phyloP scores from a whole-genome alignment of 2,113 vertebrate genomes.

The Gopherus flavomarginatus region DNA sequence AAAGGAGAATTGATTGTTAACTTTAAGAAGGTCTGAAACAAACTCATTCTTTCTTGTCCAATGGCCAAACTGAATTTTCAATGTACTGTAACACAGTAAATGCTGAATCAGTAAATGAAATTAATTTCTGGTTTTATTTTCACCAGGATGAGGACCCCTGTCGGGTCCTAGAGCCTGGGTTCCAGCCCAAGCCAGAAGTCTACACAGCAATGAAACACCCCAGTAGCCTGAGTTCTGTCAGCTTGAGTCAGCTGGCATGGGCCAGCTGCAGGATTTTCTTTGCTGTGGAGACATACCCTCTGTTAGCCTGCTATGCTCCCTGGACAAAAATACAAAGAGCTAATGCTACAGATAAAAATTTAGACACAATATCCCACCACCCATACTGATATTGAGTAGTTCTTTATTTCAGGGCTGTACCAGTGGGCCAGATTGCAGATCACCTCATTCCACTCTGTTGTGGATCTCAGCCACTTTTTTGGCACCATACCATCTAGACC shows the following conservation, averaged over 20 bases:
- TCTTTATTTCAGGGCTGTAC: background rate
- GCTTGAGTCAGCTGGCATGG: background rate
- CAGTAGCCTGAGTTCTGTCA: background rate
- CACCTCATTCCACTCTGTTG: background rate
- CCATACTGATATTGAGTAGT: background rate
- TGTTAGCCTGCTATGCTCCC: background rate
- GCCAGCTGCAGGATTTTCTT: background rate
- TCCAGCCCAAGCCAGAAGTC: background rate
- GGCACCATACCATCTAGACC: background rate
- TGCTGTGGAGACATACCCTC: background rate
- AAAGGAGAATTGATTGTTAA: constrained; percentile 35
- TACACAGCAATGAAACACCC: background rate
- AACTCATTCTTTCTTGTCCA: constrained; percentile 49
- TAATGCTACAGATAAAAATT: background rate
- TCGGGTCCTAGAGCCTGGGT: background rate
- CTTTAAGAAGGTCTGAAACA: constrained; percentile 37
- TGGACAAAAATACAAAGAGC: background rate
- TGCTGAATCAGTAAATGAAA: background rate
- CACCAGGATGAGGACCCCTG: background rate
- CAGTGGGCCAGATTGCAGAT: background rate
- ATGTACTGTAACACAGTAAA: background rate
- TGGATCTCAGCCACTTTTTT: background rate
- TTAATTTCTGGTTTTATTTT: constrained; percentile 44
- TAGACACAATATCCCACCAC: background rate
- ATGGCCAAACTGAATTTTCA: background rate